Evolutionary conservation across 23 tunicate species (phyloP).

Genomic region (Halocynthia aurantium): DNA sequence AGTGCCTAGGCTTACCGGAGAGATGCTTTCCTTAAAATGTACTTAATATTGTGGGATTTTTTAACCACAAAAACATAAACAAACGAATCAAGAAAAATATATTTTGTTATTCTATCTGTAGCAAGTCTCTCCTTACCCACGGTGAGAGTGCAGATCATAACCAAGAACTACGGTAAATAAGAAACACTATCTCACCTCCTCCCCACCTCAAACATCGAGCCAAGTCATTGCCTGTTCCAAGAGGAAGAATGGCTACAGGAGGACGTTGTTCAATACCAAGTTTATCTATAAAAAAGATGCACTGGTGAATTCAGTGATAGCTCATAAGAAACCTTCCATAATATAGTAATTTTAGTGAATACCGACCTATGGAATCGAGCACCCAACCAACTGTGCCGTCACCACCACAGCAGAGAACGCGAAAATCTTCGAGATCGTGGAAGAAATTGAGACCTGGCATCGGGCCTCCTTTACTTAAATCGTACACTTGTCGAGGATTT

Average conservation of each 20-base stretch:
- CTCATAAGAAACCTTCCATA: background rate
- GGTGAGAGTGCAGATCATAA: background rate
- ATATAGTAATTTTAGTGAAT: background rate
- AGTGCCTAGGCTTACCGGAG: too few species aligned
- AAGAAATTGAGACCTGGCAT: conserved; percentile 87
- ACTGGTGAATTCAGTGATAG: background rate
- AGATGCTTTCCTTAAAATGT: too few species aligned
- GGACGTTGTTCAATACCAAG: conserved; percentile 51
- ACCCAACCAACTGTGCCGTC: conserved; percentile 93
- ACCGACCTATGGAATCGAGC: conserved; percentile 71
- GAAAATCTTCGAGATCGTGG: conserved; percentile 65
- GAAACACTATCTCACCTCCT: conserved; percentile 33
- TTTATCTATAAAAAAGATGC: conserved; percentile 27
- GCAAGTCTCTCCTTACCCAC: too few species aligned
- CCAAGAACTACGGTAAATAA: background rate
- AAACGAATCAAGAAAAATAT: too few species aligned
- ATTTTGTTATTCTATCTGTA: too few species aligned
- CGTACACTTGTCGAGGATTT: conserved; percentile 79
- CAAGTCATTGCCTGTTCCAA: conserved; percentile 81
- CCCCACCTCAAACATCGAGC: conserved; percentile 84
- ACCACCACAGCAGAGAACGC: conserved; percentile 83
- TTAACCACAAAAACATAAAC: too few species aligned
- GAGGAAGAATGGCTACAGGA: conserved; percentile 70
- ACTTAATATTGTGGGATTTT: too few species aligned
- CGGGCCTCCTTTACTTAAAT: conserved; percentile 70